phyloP scores from a whole-genome alignment of 2,888 invertebrate genomes.

The Agrotis clavis region DNA sequence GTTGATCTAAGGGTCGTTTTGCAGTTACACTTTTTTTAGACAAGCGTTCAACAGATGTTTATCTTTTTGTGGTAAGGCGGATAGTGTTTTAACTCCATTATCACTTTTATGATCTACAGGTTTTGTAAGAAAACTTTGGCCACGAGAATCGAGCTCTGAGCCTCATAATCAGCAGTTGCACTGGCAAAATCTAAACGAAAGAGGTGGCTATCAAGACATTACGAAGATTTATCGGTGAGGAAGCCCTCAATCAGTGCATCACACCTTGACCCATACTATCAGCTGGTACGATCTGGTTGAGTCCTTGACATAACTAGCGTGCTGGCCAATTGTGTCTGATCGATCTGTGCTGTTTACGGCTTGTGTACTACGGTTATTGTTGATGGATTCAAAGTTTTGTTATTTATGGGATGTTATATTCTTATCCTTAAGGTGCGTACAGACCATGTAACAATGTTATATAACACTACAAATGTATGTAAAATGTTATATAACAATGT shows the following conservation, averaged over 20 bases:
- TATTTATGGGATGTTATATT: too few relatives aligned
- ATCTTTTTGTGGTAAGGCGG: too few relatives aligned
- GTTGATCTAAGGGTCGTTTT: too few relatives aligned
- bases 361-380: constrained; percentile 6
- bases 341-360: constrained; percentile 41
- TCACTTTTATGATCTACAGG: too few relatives aligned
- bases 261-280: constrained; percentile 61
- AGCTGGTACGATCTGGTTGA: constrained; percentile 48
- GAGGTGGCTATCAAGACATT: not conserved
- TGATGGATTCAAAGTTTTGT: not conserved
- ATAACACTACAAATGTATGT: too few relatives aligned
- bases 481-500: too few relatives aligned
- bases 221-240: constrained; percentile 44
- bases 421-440: too few relatives aligned
- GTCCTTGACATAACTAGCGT: constrained; percentile 63
- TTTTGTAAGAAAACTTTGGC: not conserved
- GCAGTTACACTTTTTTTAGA: too few relatives aligned
- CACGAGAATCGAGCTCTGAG: not conserved
- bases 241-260: constrained; percentile 50
- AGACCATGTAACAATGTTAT: too few relatives aligned
- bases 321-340: constrained; percentile 54
- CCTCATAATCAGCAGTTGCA: not conserved
- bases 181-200: not conserved
- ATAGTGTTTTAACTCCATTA: too few relatives aligned
- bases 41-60: too few relatives aligned